phyloP scores from a whole-genome alignment of 2,888 invertebrate species.

The Morpho helenor region DNA sequence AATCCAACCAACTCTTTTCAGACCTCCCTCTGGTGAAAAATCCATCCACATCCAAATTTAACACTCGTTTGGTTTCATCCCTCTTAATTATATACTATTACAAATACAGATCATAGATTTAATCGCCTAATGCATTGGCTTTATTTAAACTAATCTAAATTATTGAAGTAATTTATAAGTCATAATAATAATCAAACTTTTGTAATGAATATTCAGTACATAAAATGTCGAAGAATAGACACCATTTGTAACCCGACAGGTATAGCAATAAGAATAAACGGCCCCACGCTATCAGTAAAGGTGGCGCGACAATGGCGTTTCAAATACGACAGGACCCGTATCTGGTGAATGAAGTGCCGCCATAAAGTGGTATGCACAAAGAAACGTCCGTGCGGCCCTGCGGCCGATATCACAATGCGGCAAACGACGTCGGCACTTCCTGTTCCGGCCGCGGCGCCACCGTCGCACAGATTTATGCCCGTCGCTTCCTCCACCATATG shows the following conservation, averaged over 20 bases:
- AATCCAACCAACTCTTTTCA: no score
- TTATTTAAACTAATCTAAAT: no score
- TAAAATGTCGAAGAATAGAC: conserved; percentile 10
- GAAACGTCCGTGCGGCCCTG: conserved; percentile 69
- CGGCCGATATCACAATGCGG: conserved; percentile 77
- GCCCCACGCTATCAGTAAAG: conserved; percentile 52
- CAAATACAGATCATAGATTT: no score
- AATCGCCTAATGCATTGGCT: no score
- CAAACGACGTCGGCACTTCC: conserved; percentile 77
- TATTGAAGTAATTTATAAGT: no score
- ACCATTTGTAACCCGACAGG: conserved; percentile 23
- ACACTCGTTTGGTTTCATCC: no score
- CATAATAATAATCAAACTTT: no score
- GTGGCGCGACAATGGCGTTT: conserved; percentile 64
- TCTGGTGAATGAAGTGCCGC: conserved; percentile 56
- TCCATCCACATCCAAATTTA: no score
- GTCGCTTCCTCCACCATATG: conserved; percentile 74
- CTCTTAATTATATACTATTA: no score
- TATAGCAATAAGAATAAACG: conserved; percentile 30
- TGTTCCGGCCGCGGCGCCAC: conserved; percentile 75
- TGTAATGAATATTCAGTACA: no score
- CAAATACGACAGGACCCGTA: conserved; percentile 53
- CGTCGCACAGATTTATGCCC: conserved; percentile 74
- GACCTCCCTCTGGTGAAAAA: no score
- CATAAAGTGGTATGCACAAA: conserved; percentile 70